Base-by-base conservation (phyloP, 1,140 invertebrate genomes). In the Cyrtorhinus lividipennis region DNA sequence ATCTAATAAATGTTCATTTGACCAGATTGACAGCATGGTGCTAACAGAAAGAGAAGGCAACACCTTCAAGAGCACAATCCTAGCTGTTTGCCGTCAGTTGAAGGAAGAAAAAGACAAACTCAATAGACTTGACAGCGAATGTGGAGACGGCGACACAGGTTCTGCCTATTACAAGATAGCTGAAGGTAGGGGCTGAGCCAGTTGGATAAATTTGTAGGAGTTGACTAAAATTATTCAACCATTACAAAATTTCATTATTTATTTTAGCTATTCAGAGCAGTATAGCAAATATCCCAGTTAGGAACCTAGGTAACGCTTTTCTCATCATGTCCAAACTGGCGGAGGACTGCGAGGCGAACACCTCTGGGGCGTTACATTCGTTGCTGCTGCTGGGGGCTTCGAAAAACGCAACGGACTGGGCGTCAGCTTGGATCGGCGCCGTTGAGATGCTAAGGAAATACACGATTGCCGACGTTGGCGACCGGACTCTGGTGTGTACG, bases 61-160 rank as follows among this genome's bases (percentile, higher is more conserved):
- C 2, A 63, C 81, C 5, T 67, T 83, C 0, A 75, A 73, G 60
- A 66, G 66, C 1, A 79, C 80, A 67, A 66, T 85, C n/a, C 48
- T 67, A 57, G 71, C 68, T 25, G 79, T 80, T 12, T 77, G 79
- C 38, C 63, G 75, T 25, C 73, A 69, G 2, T 66, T 90, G 24
- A 73, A 81, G 18, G 67, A 75, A 20, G 74, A 78, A 30, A 83
- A 87, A 69, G 68, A 73, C 1, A 65, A 76, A 5, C 73, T 91
- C 1, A 91, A 92, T 71, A 71, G 75, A 24, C 70, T 92, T 15
- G 89, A 92, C 70, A 79, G 77, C 0, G 81, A 81, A 2, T 83
- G 84, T 70, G 90, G 90, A 1, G 90, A 92, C 71, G 87, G 87
- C 0, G 89, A 92, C 69, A 88, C 86, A 72, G 89, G 90, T 2